phyloP scores from a whole-genome alignment of 2,797 vertebrate genomes.

The Pseudochaenichthys georgianus region DNA sequence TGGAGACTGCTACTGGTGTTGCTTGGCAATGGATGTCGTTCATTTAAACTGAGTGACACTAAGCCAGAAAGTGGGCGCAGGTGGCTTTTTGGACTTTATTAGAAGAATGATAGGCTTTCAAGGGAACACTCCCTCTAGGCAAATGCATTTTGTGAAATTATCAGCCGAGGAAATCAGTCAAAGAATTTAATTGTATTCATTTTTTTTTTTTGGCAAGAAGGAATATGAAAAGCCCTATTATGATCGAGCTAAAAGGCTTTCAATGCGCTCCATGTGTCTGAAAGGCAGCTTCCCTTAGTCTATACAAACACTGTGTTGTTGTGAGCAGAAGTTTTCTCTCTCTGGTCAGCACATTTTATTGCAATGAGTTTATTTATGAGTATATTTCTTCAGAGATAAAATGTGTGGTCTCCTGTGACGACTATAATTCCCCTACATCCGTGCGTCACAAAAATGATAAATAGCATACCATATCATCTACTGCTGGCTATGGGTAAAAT shows the following conservation, averaged over 20 bases:
- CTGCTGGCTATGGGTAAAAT: slow-evolving; percentile 3
- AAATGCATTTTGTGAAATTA: slow-evolving; percentile 51
- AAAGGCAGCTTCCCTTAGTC: slow-evolving; percentile 18
- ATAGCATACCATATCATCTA: not conserved
- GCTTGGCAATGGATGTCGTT: slow-evolving; percentile 25
- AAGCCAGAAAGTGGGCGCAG: slow-evolving; percentile 42
- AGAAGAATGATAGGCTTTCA: slow-evolving; percentile 64
- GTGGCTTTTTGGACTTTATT: slow-evolving; percentile 69
- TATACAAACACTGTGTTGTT: slow-evolving; percentile 5
- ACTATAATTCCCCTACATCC: slow-evolving; percentile 22
- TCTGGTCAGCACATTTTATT: slow-evolving; percentile 40
- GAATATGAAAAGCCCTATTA: slow-evolving; percentile 54
- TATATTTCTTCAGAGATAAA: slow-evolving; percentile 26
- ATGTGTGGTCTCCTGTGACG: slow-evolving; percentile 24
- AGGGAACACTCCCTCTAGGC: slow-evolving; percentile 52
- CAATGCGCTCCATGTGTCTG: slow-evolving; percentile 14
- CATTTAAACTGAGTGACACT: slow-evolving; percentile 40
- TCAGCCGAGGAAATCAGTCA: slow-evolving; percentile 48
- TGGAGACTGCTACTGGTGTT: slow-evolving; percentile 8
- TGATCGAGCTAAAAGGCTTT: slow-evolving; percentile 47
- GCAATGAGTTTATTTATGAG: slow-evolving; percentile 10
- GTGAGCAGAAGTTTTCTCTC: slow-evolving; percentile 20
- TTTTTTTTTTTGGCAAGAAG: slow-evolving; percentile 42
- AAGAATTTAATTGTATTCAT: slow-evolving; percentile 40
- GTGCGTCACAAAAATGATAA: slow-evolving; percentile 42